Evolutionary conservation across 1,140 invertebrate species (phyloP).

Genomic region (Lycorma delicatula): DNA sequence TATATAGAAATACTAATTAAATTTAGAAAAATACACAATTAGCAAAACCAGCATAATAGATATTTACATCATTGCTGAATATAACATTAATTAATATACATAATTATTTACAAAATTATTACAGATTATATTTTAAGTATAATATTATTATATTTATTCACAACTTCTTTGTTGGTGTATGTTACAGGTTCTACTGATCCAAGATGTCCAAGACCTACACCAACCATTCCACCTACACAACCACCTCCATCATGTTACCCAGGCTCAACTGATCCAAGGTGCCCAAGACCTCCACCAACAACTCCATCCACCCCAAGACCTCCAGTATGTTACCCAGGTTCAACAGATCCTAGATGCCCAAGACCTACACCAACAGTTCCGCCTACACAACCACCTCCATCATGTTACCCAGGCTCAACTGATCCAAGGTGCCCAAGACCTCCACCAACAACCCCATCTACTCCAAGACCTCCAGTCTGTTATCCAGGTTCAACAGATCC

Average conservation of each 20-base stretch:
- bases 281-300: slow-evolving; percentile 25
- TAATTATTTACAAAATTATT: no score
- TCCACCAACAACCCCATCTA: slow-evolving; percentile 15
- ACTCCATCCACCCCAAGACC: slow-evolving; percentile 33
- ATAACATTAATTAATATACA: no score
- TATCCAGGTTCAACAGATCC: slow-evolving; percentile 27
- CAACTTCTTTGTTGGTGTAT: no score
- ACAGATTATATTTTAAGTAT: no score
- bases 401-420: slow-evolving; percentile 32
- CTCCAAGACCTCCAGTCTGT: slow-evolving; percentile 21
- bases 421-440: slow-evolving; percentile 33
- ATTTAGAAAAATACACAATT: no score
- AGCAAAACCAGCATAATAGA: no score
- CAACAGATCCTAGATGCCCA: slow-evolving; percentile 32
- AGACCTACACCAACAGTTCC: slow-evolving; percentile 23
- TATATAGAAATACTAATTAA: no score
- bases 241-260: slow-evolving; percentile 28
- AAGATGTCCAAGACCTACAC: slow-evolving; percentile 29
- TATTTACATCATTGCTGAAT: no score
- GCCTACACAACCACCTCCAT: slow-evolving; percentile 12
- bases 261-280: no score
- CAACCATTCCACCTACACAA: slow-evolving; percentile 24
- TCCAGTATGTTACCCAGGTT: slow-evolving; percentile 31
- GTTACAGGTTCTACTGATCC: slow-evolving; percentile 31
- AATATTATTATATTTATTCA: no score